Base-by-base conservation (phyloP, 2,113 vertebrate species). In the Ammodramus savannarum region DNA sequence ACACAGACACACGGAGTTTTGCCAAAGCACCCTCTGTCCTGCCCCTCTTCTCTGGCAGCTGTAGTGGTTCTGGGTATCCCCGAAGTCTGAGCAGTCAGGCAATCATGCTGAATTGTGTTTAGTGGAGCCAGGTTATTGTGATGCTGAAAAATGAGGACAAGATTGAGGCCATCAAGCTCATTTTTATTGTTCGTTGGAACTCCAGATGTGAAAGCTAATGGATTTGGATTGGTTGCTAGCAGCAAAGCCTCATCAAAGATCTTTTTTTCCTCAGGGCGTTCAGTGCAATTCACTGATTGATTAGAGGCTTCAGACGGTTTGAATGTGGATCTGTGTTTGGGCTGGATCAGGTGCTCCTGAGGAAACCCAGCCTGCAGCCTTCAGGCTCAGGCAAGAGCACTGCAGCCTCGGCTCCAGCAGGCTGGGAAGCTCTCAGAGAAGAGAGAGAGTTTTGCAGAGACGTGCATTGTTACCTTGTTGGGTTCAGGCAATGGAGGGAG, bases 151-250 rank as follows among this genome's bases (percentile, higher is more conserved):
- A 98, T 97, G 96, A 98, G 95, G 95, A 97, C 91, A 97, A 96
- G 97, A 98, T 97, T 96, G 98, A 97, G 97, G 96, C 96, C 96
- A 98, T 98, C 96, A 97, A 93, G 66, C 96, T 98, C 96, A 94
- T 97, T 98, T 97, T 97, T 97, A 96, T 97, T 96, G 69, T 96
- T 98, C 96, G 11, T 96, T 96, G 95, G 95, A 96, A 96, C 97
- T 97, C 97, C 97, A 97, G 96, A 98, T 97, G 96, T 97, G 97
- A 97, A 98, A 97, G 96, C 97, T 97, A 97, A 98, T 97, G 97
- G 97, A 95, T 97, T 97, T 97, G 96, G 97, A 97, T 97, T 97
- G 97, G 96, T 93, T 97, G 96, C 94, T 98, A 97, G 95, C 77
- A 96, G 88, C 9, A 88, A 97, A 96, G 95, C 91, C 96, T 98